These are phyloP conservation scores for Tragopan temminckii DNA, from an alignment of 2,797 vertebrate species.

Conservation along the genomic window DNA sequence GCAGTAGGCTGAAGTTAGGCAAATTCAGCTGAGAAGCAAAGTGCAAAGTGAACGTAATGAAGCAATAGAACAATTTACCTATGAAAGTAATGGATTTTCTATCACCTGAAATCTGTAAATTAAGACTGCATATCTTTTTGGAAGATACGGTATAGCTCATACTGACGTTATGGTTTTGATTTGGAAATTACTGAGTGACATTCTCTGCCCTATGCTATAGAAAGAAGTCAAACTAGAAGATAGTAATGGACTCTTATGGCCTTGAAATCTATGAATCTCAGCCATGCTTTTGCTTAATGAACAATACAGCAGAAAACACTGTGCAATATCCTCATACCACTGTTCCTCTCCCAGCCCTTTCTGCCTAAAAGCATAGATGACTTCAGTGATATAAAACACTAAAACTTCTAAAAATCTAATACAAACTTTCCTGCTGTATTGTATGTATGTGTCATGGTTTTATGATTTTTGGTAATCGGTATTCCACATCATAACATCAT, in stretches of 20 bases:
- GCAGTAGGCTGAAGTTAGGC: neutral
- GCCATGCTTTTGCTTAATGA: conserved; percentile 14
- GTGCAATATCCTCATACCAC: neutral
- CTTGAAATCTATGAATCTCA: conserved; percentile 25
- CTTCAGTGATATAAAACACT: neutral
- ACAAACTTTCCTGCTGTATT: neutral
- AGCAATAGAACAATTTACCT: conserved; percentile 47
- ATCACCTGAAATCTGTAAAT: conserved; percentile 34
- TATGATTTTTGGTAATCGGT: too few relatives aligned
- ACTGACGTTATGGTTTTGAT: conserved; percentile 36
- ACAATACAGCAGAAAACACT: neutral
- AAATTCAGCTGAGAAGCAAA: conserved; percentile 30
- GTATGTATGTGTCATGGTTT: neutral
- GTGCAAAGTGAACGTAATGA: conserved; percentile 5
- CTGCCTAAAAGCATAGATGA: neutral
- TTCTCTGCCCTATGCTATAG: neutral
- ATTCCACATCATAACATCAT: too few relatives aligned
- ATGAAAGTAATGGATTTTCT: conserved; percentile 46
- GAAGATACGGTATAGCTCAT: conserved; percentile 1
- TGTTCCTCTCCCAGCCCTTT: neutral
- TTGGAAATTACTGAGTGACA: neutral
- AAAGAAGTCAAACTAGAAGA: neutral
- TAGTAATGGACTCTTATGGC: neutral
- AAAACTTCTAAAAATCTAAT: neutral
- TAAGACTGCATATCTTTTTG: conserved; percentile 18